phyloP scores from a whole-genome alignment of 1,140 invertebrate species.

The Listronotus oregonensis region DNA sequence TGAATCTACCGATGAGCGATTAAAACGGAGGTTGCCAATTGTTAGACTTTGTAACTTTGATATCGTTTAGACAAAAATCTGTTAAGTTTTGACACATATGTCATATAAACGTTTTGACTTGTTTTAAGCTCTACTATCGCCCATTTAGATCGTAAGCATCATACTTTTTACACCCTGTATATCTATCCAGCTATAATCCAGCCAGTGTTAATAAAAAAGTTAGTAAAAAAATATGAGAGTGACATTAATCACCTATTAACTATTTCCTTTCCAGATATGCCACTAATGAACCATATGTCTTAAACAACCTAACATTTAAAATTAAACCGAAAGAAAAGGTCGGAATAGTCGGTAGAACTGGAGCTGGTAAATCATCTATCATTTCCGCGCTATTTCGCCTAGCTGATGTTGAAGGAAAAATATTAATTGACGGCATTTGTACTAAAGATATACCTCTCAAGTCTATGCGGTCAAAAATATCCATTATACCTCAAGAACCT shows the following conservation, averaged over 20 bases:
- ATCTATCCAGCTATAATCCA: too few species aligned
- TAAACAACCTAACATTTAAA: slow-evolving; percentile 62
- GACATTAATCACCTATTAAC: slow-evolving; percentile 40
- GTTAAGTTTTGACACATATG: too few species aligned
- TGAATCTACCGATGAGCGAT: too few species aligned
- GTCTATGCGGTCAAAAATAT: slow-evolving; percentile 66
- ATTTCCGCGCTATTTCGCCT: slow-evolving; percentile 74
- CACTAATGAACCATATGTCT: slow-evolving; percentile 57
- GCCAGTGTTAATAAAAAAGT: too few species aligned
- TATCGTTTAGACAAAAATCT: too few species aligned
- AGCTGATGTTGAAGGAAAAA: slow-evolving; percentile 66
- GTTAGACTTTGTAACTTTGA: too few species aligned
- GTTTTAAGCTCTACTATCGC: too few species aligned
- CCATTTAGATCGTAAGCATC: too few species aligned
- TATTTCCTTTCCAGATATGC: slow-evolving; percentile 64
- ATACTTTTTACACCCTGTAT: too few species aligned
- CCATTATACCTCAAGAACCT: slow-evolving; percentile 76
- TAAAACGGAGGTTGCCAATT: too few species aligned
- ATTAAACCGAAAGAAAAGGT: slow-evolving; percentile 68
- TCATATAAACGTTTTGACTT: too few species aligned
- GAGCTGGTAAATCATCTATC: slow-evolving; percentile 78
- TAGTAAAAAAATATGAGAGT: too few species aligned
- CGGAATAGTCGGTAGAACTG: slow-evolving; percentile 74
- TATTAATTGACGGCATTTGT: slow-evolving; percentile 64
- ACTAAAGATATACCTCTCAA: slow-evolving; percentile 62